Evolutionary conservation across 2,888 invertebrate genomes (phyloP).

Genomic region (Desoria tigrina): DNA sequence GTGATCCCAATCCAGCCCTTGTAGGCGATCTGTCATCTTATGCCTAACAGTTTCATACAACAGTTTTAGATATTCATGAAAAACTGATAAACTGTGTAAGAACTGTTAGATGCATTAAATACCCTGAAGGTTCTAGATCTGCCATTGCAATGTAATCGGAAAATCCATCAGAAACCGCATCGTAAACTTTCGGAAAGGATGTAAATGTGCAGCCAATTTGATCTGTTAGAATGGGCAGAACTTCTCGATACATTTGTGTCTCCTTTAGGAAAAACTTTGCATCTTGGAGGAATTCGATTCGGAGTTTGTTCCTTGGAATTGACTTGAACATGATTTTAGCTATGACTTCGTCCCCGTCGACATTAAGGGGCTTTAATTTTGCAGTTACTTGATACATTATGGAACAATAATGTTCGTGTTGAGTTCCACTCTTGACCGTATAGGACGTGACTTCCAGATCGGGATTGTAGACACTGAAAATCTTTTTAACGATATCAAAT

Average conservation of each 20-base stretch:
- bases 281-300: no score
- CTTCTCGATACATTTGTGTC: constrained; percentile 14
- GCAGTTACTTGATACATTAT: no score
- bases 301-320: no score
- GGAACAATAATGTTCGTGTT: no score
- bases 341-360: no score
- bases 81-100: neutral
- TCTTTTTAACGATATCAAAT: no score
- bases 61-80: neutral
- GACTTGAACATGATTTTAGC: no score
- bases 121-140: constrained; percentile 13
- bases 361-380: no score
- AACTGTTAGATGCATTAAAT: neutral
- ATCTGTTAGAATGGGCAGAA: constrained; percentile 7
- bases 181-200: constrained; percentile 5
- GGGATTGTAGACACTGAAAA: no score
- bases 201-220: neutral
- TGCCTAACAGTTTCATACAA: constrained; percentile 5
- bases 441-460: no score
- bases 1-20: constrained; percentile 12
- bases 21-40: constrained; percentile 13
- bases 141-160: constrained; percentile 20
- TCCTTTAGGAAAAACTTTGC: constrained; percentile 8
- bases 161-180: constrained; percentile 5
- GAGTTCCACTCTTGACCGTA: no score